Conservation (phyloP, 1,140 invertebrate species). For the Drosophila pseudoobscura region DNA sequence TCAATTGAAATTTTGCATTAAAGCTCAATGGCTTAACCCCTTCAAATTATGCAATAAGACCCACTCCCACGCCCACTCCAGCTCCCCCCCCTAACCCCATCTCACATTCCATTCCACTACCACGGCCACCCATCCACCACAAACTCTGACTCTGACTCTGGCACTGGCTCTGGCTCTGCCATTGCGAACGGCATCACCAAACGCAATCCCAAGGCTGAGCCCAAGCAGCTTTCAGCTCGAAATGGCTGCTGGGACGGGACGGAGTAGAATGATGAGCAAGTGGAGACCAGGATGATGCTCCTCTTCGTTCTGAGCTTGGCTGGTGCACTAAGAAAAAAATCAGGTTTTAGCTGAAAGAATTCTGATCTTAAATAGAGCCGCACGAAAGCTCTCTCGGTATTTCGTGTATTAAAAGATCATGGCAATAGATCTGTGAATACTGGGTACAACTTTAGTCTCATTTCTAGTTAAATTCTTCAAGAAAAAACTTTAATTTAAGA, state of each 20-base stretch:
- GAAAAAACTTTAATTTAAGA: too few relatives aligned
- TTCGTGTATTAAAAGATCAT: too few relatives aligned
- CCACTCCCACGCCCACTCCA: not conserved
- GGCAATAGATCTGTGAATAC: too few relatives aligned
- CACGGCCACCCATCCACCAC: conserved; percentile 14
- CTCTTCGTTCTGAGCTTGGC: not conserved
- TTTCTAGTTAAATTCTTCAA: too few relatives aligned
- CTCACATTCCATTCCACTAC: not conserved
- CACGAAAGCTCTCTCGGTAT: too few relatives aligned
- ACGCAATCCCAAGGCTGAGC: conserved; percentile 29
- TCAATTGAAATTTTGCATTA: conserved; percentile 82
- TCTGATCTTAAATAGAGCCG: too few relatives aligned
- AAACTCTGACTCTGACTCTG: not conserved
- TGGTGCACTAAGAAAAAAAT: too few relatives aligned
- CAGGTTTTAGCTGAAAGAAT: too few relatives aligned
- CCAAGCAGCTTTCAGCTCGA: conserved; percentile 54
- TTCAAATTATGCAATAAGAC: conserved; percentile 78
- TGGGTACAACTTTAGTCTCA: too few relatives aligned
- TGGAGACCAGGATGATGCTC: conserved; percentile 5
- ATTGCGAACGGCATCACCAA: conserved; percentile 20
- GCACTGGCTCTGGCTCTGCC: conserved; percentile 1
- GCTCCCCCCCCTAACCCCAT: not conserved
- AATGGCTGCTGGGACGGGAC: conserved; percentile 40
- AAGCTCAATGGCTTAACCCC: conserved; percentile 81
- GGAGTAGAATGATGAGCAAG: too few relatives aligned